A percentile compares a stretch with the other conserved stretches of the same genome.
Conservation (phyloP, 1,140 invertebrate genomes). For the Caenorhabditis latens region DNA sequence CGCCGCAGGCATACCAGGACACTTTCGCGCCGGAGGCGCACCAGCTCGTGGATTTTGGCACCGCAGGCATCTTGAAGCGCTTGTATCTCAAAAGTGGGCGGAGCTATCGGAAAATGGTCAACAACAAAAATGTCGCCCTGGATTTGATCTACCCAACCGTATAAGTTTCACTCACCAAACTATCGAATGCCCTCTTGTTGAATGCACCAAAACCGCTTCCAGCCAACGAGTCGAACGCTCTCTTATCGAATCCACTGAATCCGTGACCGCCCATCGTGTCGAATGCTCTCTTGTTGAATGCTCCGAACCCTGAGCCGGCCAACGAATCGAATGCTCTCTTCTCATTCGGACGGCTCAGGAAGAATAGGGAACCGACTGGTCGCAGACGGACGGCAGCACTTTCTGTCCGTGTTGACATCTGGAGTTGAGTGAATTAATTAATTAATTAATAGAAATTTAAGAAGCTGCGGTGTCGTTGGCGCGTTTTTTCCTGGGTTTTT, state of each 20-base stretch:
- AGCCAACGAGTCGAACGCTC: slow-evolving; percentile 66
- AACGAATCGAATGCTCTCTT: slow-evolving; percentile 36
- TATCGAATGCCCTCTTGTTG: slow-evolving; percentile 53
- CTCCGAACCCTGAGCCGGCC: background rate
- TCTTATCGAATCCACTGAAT: slow-evolving; percentile 69
- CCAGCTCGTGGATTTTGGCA: no score
- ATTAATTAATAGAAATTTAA: background rate
- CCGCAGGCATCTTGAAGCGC: no score
- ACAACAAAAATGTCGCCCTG: no score
- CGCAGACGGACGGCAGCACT: slow-evolving; percentile 17
- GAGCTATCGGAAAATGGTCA: no score
- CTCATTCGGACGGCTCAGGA: slow-evolving; percentile 49
- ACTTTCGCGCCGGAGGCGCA: no score
- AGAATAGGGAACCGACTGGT: slow-evolving; percentile 38
- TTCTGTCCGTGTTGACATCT: background rate
- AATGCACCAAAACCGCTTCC: slow-evolving; percentile 49
- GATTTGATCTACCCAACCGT: no score
- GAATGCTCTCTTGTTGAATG: slow-evolving; percentile 58
- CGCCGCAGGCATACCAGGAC: no score
- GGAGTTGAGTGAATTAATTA: background rate
- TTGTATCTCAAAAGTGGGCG: no score
- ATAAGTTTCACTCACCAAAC: background rate
- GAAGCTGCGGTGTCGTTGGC: background rate
- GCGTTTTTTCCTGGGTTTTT: background rate
- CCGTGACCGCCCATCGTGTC: slow-evolving; percentile 61